Conservation (phyloP, 2,113 vertebrate genomes). For the Stigmatopora nigra region DNA sequence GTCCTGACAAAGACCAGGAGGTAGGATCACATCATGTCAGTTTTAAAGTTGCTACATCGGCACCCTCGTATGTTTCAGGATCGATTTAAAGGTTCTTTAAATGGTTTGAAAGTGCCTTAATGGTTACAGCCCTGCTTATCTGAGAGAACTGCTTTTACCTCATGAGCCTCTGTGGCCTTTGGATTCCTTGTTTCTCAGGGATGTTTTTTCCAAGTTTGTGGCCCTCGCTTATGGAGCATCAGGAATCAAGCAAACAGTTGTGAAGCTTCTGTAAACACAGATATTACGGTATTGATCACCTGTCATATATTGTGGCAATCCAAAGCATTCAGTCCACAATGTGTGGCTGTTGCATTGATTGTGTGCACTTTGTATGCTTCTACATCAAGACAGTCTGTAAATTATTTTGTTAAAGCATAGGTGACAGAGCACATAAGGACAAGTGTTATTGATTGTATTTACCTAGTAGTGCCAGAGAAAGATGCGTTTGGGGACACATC, state of each 20-base stretch:
- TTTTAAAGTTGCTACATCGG: not conserved
- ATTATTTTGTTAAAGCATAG: conserved; percentile 37
- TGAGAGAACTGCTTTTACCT: not conserved
- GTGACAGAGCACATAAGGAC: conserved; percentile 45
- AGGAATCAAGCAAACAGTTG: conserved; percentile 4
- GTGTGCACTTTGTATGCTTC: conserved; percentile 9
- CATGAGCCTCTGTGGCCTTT: not conserved
- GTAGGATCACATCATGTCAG: too few relatives aligned
- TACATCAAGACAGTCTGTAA: conserved; percentile 9
- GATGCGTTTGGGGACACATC: conserved; percentile 60
- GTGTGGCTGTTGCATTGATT: conserved; percentile 36
- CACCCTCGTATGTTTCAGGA: not conserved
- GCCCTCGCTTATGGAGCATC: not conserved
- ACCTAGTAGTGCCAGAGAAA: conserved; percentile 47
- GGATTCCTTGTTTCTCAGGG: not conserved
- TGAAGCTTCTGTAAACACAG: conserved; percentile 37
- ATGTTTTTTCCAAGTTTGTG: too few relatives aligned
- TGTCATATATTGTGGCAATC: conserved; percentile 49
- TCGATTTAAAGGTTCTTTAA: not conserved
- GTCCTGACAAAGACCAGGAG: too few relatives aligned
- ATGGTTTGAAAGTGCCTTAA: too few relatives aligned
- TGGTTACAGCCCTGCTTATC: not conserved
- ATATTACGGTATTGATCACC: conserved; percentile 61
- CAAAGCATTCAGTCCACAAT: conserved; percentile 27
- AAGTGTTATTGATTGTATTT: conserved; percentile 60